These are phyloP conservation scores for Tromatobia lineatoria DNA, from an alignment of 2,888 invertebrate species.

Conservation along the genomic window DNA sequence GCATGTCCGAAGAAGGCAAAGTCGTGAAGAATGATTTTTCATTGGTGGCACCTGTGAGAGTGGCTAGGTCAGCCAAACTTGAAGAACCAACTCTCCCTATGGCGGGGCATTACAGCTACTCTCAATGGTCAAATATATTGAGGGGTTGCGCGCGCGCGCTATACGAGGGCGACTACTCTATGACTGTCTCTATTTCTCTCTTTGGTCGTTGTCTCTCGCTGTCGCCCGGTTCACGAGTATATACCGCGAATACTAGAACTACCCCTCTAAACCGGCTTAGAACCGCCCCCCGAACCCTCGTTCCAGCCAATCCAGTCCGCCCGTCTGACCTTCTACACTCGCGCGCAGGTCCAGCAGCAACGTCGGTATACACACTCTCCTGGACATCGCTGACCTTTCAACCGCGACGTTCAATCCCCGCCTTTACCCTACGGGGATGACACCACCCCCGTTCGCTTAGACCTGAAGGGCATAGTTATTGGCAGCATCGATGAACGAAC, in stretches of 20 bases:
- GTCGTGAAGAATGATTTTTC: constrained; percentile 55
- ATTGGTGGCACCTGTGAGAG: constrained; percentile 62
- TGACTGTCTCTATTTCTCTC: constrained; percentile 39
- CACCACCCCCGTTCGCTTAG: constrained; percentile 40
- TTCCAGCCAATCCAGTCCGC: constrained; percentile 81
- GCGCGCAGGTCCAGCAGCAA: constrained; percentile 81
- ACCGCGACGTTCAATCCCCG: constrained; percentile 57
- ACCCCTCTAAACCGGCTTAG: constrained; percentile 84
- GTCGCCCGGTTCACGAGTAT: neutral
- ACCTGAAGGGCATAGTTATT: neutral
- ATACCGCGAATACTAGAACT: constrained; percentile 65
- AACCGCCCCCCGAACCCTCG: constrained; percentile 82
- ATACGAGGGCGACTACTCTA: constrained; percentile 26
- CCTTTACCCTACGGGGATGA: constrained; percentile 33
- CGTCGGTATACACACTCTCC: constrained; percentile 60
- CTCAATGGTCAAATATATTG: constrained; percentile 62
- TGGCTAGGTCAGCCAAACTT: constrained; percentile 64
- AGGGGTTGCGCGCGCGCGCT: constrained; percentile 49
- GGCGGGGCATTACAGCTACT: constrained; percentile 20
- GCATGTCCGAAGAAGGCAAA: constrained; percentile 32
- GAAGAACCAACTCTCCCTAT: constrained; percentile 36
- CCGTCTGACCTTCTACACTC: constrained; percentile 78
- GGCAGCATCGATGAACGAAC: neutral
- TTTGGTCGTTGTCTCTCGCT: constrained; percentile 33
- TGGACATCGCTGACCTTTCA: constrained; percentile 69